Evolutionary conservation across 2,113 vertebrate genomes (phyloP), one percentile per base, ranked within the genome.

Genomic region (Eolophus roseicapilla): DNA sequence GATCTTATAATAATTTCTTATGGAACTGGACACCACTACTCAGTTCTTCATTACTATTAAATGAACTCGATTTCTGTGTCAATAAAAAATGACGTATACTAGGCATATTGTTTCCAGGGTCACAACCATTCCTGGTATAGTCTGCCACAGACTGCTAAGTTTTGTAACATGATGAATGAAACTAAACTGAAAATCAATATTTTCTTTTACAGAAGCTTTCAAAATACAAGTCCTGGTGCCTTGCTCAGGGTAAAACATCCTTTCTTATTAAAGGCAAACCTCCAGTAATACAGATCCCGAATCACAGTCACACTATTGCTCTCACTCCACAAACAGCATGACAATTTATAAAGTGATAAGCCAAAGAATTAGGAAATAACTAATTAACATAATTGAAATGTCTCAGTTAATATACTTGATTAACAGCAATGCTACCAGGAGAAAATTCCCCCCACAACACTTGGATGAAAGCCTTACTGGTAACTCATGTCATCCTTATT

Each of bases 301-400:
- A 84, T 57, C 35, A 31, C 13, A 44, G 46, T 44, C 37, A 69
- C 39, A 84, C 41, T 55, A 50, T 85, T 88, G 57, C 62, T 90
- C 33, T 90, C 76, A 81, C 31, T 23, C 69, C 35, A 55, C 47
- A 91, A 92, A 84, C 1, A 3, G 73, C 39, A n/a, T 27, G 81
- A 60, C 43, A 52, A 52, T 90, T 84, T 82, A 76, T 64, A 77
- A 92, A 70, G 77, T 37, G 73, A 70, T 75, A 89, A 82, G 75
- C 28, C 70, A 80, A 90, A 75, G 77, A 86, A 90, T 65, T 88
- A 84, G 80, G 87, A 92, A 95, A 84, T 46, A 90, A 74, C 47
- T 83, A 74, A 95, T 96, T 94, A 94, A 35, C 35, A 77, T 90
- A 91, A 94, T 24, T 94, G 44, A 96, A 91, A 95, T 74, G 46